phyloP scores from a whole-genome alignment of 2,113 vertebrate species.

The Nannobrachium achirus region DNA sequence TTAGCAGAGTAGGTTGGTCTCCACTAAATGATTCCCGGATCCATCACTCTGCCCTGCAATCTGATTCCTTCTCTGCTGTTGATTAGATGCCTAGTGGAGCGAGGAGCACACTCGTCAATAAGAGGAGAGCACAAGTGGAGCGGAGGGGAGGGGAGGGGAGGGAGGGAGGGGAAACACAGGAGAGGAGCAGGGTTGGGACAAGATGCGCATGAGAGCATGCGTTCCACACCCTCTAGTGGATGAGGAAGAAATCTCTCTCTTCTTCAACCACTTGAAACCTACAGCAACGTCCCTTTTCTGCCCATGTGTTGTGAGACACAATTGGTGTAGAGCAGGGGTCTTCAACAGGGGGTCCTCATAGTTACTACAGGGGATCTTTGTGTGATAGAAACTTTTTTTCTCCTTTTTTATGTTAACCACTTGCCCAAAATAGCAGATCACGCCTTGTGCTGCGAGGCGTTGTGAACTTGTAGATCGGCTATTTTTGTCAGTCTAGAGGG shows the following conservation, averaged over 20 bases:
- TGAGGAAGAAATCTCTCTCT: constrained; percentile 16
- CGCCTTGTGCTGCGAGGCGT: no score
- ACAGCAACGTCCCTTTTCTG: no score
- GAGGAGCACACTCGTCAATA: constrained; percentile 74
- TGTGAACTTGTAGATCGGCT: no score
- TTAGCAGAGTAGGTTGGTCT: constrained; percentile 67
- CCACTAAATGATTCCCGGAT: constrained; percentile 80
- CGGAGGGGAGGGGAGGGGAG: constrained; percentile 20
- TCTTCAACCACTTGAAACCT: no score
- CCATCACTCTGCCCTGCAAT: constrained; percentile 74
- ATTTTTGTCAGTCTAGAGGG: no score
- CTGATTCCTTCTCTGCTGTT: constrained; percentile 73
- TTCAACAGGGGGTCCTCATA: no score
- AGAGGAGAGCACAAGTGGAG: constrained; percentile 38
- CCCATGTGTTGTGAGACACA: no score
- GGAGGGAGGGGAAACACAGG: background rate
- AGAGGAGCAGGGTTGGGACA: background rate
- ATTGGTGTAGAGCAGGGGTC: no score
- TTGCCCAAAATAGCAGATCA: no score
- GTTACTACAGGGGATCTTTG: no score
- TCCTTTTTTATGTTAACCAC: no score
- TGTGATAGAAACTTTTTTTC: no score
- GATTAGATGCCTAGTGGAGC: constrained; percentile 78
- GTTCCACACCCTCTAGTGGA: constrained; percentile 44
- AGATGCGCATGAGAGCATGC: background rate